These are phyloP conservation scores for Halictus ligatus DNA, from an alignment of 2,888 invertebrate species.

Conservation along the genomic window DNA sequence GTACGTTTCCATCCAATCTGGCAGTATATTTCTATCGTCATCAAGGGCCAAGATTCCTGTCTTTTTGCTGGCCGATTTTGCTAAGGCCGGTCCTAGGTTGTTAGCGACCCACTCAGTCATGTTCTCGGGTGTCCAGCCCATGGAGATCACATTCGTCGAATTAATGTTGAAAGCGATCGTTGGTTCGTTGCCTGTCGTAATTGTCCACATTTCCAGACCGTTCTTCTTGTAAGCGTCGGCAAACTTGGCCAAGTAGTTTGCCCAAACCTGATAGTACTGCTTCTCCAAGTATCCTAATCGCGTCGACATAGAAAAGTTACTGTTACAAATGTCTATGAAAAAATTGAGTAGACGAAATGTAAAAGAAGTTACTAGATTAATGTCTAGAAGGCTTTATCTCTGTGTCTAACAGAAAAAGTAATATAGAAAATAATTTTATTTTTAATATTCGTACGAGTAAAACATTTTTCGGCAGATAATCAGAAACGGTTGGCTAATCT, in stretches of 20 bases:
- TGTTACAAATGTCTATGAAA: neutral
- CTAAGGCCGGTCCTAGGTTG: constrained; percentile 91
- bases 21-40: constrained; percentile 89
- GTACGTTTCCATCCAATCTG: constrained; percentile 87
- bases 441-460: no score
- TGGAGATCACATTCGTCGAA: rapidly evolving
- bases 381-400: no score
- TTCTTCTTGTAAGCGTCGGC: neutral
- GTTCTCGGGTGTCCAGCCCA: constrained; percentile 87
- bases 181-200: constrained; percentile 27
- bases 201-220: constrained; percentile 4
- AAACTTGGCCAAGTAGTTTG: constrained; percentile 7
- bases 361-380: no score
- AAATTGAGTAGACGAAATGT: neutral
- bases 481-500: neutral
- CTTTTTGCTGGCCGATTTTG: constrained; percentile 86
- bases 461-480: no score
- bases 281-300: constrained; percentile 13
- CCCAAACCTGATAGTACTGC: constrained; percentile 15
- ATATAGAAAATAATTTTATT: no score
- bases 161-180: neutral
- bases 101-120: constrained; percentile 88
- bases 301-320: neutral
- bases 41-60: constrained; percentile 90
- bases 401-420: no score